Percentiles rank a stretch among this genome's conserved stretches.
phyloP scores from a whole-genome alignment of 2,888 invertebrate species.

The Clostera curtula region DNA sequence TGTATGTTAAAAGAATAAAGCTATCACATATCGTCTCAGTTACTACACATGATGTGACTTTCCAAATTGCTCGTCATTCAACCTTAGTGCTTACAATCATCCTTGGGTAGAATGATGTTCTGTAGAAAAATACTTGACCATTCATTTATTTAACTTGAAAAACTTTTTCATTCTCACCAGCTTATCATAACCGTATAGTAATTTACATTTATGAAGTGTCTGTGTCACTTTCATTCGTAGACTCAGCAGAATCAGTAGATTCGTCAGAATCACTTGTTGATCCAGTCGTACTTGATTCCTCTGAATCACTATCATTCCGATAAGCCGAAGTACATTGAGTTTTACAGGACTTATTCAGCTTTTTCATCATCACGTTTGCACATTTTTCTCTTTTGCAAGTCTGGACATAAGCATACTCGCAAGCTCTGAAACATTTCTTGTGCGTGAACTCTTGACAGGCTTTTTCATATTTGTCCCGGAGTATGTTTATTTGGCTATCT shows the following conservation, averaged over 20 bases:
- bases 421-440: conserved; percentile 31
- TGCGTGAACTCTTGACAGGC: conserved; percentile 29
- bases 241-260: not conserved
- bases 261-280: conserved; percentile 5
- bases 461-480: conserved; percentile 33
- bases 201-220: no score
- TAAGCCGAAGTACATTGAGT: conserved; percentile 25
- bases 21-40: no score
- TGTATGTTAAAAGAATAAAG: no score
- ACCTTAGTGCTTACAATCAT: no score
- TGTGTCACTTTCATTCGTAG: conserved; percentile 1
- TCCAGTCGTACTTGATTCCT: conserved; percentile 2
- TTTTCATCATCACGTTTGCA: conserved; percentile 10
- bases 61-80: no score
- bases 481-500: conserved; percentile 17
- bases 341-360: conserved; percentile 27
- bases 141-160: no score
- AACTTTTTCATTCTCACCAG: no score
- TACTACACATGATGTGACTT: no score
- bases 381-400: conserved; percentile 28
- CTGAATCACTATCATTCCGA: not conserved
- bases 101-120: no score
- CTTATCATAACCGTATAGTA: no score
- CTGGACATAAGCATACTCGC: conserved; percentile 14
- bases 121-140: no score